Evolutionary conservation across 2,113 vertebrate species (phyloP).

Genomic region (Apaloderma vittatum): DNA sequence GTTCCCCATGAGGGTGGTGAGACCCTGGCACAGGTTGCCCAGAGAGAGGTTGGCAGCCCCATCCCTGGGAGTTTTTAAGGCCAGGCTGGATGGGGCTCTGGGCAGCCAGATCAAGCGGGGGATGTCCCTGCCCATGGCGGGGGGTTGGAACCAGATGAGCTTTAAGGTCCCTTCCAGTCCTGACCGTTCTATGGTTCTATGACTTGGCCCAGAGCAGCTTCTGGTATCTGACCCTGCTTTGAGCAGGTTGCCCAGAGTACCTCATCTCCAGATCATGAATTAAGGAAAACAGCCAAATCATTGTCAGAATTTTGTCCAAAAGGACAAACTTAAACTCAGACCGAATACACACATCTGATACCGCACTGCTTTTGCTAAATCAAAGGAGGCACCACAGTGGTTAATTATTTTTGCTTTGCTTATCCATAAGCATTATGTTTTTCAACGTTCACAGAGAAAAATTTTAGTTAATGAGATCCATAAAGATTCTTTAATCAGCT

Average conservation of each 20-base stretch:
- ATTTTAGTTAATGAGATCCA: conserved; percentile 80
- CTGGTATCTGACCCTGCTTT: neutral
- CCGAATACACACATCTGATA: neutral
- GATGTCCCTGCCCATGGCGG: no score
- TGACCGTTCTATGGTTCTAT: no score
- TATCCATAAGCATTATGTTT: conserved; percentile 73
- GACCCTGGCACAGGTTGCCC: no score
- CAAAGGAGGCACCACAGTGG: conserved; percentile 58
- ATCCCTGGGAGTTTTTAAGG: no score
- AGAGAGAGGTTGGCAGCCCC: no score
- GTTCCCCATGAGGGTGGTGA: no score
- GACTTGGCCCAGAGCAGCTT: neutral
- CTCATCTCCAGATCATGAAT: neutral
- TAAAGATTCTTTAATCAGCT: conserved; percentile 83
- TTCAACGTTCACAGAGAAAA: conserved; percentile 72
- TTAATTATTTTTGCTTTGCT: conserved; percentile 76
- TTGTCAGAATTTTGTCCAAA: neutral
- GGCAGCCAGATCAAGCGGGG: no score
- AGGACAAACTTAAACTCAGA: conserved; percentile 23
- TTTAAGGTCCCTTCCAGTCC: no score
- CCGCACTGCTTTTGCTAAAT: conserved; percentile 38
- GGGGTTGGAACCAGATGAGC: no score
- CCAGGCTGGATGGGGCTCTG: no score
- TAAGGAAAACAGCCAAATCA: neutral
- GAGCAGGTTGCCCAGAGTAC: neutral